Percentiles rank a stretch among this genome's conserved stretches.
phyloP scores from a whole-genome alignment of 92 coral and sea anemone genomes.

The Phenganax stokvisi region DNA sequence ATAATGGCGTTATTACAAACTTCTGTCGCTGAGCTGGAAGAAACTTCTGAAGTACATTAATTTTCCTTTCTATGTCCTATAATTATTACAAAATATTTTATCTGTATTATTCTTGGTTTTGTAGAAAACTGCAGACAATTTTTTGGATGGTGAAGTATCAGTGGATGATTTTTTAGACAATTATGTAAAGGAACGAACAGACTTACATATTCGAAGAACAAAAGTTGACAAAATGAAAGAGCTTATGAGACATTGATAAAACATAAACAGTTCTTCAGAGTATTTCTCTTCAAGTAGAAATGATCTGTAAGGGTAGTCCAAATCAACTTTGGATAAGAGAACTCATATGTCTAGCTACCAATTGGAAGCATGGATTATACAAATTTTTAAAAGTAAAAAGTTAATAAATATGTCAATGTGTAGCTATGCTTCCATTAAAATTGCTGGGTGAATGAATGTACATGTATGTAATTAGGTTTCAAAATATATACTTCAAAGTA shows the following conservation, averaged over 20 bases:
- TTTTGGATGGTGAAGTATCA: slow-evolving; percentile 71
- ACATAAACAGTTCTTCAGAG: background rate
- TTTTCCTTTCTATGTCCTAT: background rate
- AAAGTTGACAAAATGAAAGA: slow-evolving; percentile 85
- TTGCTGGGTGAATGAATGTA: too few relatives aligned
- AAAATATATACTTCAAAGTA: too few relatives aligned
- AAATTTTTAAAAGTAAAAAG: too few relatives aligned
- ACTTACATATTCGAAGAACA: slow-evolving; percentile 71
- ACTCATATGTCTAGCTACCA: too few relatives aligned
- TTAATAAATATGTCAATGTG: too few relatives aligned
- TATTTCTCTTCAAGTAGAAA: background rate
- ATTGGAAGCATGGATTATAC: too few relatives aligned
- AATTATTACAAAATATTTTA: background rate
- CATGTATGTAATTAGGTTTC: too few relatives aligned
- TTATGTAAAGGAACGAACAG: slow-evolving; percentile 66
- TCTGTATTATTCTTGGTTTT: slow-evolving; percentile 21
- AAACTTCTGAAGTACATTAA: slow-evolving; percentile 67
- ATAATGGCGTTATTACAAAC: slow-evolving; percentile 77
- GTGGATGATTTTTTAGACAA: slow-evolving; percentile 79
- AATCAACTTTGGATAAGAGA: background rate
- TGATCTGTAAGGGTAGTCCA: background rate
- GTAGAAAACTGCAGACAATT: slow-evolving; percentile 86
- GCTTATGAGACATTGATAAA: slow-evolving; percentile 46
- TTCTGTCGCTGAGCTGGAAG: slow-evolving; percentile 78
- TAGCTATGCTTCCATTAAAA: too few relatives aligned